Base-by-base conservation (phyloP, 2,113 vertebrate species). In the Centropristis striata region DNA sequence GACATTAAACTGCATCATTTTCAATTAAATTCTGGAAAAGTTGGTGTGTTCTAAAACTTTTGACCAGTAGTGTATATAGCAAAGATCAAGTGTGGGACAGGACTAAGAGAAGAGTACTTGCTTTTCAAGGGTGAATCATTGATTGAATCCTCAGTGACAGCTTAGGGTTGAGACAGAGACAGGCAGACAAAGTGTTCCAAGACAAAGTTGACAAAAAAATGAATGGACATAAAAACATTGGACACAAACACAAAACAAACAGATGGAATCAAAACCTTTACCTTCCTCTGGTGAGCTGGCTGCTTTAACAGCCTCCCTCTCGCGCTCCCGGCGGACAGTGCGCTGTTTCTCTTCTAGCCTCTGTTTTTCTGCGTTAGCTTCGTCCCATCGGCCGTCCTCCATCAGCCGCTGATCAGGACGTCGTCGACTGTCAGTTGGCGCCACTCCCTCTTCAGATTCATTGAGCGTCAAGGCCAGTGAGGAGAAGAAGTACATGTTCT, bases 401-500 rank as follows among this genome's bases (percentile, higher is more conserved):
- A 99, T 99, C 7, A 99, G 88, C 8, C 96, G 93, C 91, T 99
- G 98, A 90, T 99, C 98, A 0, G 98, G 98, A 18, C 98, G 96
- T 5, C 92, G 71, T 4, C 98, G 95, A 82, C 98, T 98, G 89
- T 99, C 98, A 0, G 98, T 98, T 5, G 97, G 97, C 0, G 98
- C 97, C 0, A 97, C 95, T 0, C 97, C 96, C 0, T 89, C 93
- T 80, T 99, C 98, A 0, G 75, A 75, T 11, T 98, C 98, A 0
- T 99, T 99, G 23, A 99, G 96, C 0, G 97, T 97, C 64, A 99
- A 88, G 0, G 98, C 98, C 66, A 99, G 94, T 1, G 97, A 95
- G 15, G 98, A 98, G 89, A 99, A 99, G 90, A 94, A 99, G 90
- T 99, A 99, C 98, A 99, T 99, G 89, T 94, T 97, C 81, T 99